Evolutionary conservation across 2,888 invertebrate genomes (phyloP).

Genomic region (Phyllotreta cruciferae): DNA sequence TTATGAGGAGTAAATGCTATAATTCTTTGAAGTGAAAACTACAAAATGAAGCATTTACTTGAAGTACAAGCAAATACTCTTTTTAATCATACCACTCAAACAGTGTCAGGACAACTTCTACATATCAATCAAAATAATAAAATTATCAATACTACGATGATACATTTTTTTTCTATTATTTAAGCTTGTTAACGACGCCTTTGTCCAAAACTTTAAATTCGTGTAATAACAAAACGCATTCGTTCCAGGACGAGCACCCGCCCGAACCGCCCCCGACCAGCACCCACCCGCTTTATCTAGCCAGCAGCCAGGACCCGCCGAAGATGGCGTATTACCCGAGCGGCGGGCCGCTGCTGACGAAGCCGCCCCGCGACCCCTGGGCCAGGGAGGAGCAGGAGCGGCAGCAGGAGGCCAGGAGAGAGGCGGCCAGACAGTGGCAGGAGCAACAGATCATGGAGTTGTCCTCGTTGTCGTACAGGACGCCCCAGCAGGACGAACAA

Average conservation of each 20-base stretch:
- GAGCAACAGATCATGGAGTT: conserved; percentile 88
- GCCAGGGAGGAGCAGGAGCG: conserved; percentile 89
- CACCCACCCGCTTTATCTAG: conserved; percentile 77
- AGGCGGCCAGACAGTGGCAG: conserved; percentile 79
- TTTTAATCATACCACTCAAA: too few species aligned
- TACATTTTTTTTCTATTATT: too few species aligned
- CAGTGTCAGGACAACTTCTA: too few species aligned
- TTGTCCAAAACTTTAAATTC: neutral
- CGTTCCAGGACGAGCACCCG: conserved; percentile 43
- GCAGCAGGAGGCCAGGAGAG: conserved; percentile 74
- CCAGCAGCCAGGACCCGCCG: conserved; percentile 76
- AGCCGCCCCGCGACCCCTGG: conserved; percentile 80
- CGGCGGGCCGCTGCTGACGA: conserved; percentile 32
- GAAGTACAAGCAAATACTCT: too few species aligned
- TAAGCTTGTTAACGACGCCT: neutral
- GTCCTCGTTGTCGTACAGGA: conserved; percentile 71
- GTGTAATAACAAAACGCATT: neutral
- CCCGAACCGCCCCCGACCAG: conserved; percentile 75
- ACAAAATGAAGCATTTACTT: too few species aligned
- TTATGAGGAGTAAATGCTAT: too few species aligned
- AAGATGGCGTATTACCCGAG: conserved; percentile 75
- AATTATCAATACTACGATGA: too few species aligned
- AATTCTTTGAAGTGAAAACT: too few species aligned
- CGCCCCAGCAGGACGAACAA: conserved; percentile 85
- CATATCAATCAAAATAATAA: too few species aligned